phyloP scores from a whole-genome alignment of 30 jellyfish, hydroid and myxozoan species.

The Haliclystus octoradiatus region DNA sequence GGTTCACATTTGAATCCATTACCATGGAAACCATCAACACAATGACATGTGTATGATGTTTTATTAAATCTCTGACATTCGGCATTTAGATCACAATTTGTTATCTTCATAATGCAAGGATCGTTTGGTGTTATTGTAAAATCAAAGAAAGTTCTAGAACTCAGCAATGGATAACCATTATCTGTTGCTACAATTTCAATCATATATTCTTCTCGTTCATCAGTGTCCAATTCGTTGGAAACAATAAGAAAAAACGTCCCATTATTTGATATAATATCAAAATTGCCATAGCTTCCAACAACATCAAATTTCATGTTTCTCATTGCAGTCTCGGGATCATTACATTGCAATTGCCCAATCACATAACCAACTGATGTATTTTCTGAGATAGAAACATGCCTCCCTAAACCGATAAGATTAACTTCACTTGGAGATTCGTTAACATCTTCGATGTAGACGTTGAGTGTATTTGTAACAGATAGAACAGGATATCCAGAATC shows the following conservation, averaged over 20 bases:
- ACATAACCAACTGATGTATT: conserved; percentile 25
- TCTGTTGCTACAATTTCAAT: conserved; percentile 44
- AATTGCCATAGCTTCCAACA: conserved; percentile 25
- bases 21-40: conserved; percentile 48
- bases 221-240: conserved; percentile 35
- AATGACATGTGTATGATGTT: conserved; percentile 41
- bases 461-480: conserved; percentile 21
- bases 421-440: conserved; percentile 77
- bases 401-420: conserved; percentile 9
- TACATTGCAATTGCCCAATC: conserved; percentile 56
- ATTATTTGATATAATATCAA: conserved; percentile 24
- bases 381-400: conserved; percentile 28
- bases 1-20: conserved; percentile 28
- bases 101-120: conserved; percentile 46
- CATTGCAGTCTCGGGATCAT: conserved; percentile 68
- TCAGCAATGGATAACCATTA: conserved; percentile 69
- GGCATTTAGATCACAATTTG: conserved; percentile 35
- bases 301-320: conserved; percentile 24
- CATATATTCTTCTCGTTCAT: not conserved
- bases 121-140: conserved; percentile 30
- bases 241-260: conserved; percentile 46
- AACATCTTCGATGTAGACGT: conserved; percentile 48
- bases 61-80: conserved; percentile 56
- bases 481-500: conserved; percentile 52
- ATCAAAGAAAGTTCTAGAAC: conserved; percentile 24